These are phyloP conservation scores for Helicorthomorpha holstii DNA, from an alignment of 1,140 invertebrate genomes.

Conservation along the genomic window DNA sequence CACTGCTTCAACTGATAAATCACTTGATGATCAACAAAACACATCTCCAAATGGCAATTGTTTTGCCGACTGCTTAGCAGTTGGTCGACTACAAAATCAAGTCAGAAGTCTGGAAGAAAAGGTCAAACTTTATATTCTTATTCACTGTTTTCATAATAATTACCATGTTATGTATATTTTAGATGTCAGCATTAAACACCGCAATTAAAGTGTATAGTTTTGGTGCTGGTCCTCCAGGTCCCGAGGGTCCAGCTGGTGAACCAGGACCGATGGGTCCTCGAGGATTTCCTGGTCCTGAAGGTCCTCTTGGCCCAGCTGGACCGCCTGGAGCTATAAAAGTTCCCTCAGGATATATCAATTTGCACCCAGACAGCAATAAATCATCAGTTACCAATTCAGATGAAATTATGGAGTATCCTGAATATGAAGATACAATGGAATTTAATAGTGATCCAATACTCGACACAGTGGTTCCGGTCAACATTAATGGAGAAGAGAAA, in stretches of 20 bases:
- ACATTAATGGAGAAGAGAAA: constrained; percentile 13
- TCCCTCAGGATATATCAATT: neutral
- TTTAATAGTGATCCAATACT: neutral
- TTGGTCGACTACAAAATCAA: neutral
- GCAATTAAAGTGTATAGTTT: constrained; percentile 37
- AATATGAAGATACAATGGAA: neutral
- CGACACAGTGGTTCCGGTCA: neutral
- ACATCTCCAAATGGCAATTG: too few species aligned
- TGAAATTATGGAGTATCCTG: neutral
- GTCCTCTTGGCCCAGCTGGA: neutral
- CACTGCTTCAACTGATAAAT: too few species aligned
- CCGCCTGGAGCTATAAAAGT: neutral
- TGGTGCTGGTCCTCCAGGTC: constrained; percentile 31
- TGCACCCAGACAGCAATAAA: constrained; percentile 3
- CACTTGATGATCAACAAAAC: too few species aligned
- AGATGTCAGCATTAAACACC: constrained; percentile 36
- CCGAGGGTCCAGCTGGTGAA: constrained; percentile 24
- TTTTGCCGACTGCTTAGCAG: neutral
- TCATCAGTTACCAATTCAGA: constrained; percentile 9
- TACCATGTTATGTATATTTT: too few species aligned
- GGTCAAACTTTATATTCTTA: constrained; percentile 17
- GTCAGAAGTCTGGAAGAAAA: constrained; percentile 36
- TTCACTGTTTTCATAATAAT: too few species aligned
- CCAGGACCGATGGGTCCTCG: constrained; percentile 24
- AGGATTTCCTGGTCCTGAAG: constrained; percentile 23